These are phyloP conservation scores for Ceratitis capitata DNA, from an alignment of 1,140 invertebrate species.

Conservation along the genomic window DNA sequence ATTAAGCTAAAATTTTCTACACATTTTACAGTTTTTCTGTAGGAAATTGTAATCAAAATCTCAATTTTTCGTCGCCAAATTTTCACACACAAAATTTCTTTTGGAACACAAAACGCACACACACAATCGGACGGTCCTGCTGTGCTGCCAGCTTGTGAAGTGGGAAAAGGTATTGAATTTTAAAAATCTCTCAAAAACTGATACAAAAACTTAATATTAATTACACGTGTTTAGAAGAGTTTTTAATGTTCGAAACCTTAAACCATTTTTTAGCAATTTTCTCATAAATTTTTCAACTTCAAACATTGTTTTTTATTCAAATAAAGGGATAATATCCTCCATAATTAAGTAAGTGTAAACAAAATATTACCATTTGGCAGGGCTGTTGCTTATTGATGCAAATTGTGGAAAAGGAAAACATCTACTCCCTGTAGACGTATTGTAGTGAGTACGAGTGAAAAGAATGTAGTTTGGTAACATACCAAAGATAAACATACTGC, in stretches of 20 bases:
- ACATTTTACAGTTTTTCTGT: conserved; percentile 5
- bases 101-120: conserved; percentile 36
- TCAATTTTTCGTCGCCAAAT: conserved; percentile 3
- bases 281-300: not conserved
- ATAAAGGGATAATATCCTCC: not conserved
- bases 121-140: not conserved
- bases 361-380: not conserved
- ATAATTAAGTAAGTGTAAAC: not conserved
- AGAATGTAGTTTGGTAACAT: not conserved
- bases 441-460: not conserved
- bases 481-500: too few species aligned
- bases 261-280: not conserved
- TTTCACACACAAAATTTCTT: conserved; percentile 35
- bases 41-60: not conserved
- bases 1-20: not conserved
- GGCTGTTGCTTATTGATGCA: conserved; percentile 7
- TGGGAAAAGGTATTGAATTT: not conserved
- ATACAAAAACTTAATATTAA: not conserved
- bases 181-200: not conserved
- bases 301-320: not conserved
- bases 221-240: too few species aligned
- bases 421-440: not conserved
- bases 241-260: not conserved
- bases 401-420: not conserved
- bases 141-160: not conserved